A percentile compares a stretch with the other conserved stretches of the same genome.
phyloP scores from a whole-genome alignment of 2,113 vertebrate species.

The Picathartes gymnocephalus region DNA sequence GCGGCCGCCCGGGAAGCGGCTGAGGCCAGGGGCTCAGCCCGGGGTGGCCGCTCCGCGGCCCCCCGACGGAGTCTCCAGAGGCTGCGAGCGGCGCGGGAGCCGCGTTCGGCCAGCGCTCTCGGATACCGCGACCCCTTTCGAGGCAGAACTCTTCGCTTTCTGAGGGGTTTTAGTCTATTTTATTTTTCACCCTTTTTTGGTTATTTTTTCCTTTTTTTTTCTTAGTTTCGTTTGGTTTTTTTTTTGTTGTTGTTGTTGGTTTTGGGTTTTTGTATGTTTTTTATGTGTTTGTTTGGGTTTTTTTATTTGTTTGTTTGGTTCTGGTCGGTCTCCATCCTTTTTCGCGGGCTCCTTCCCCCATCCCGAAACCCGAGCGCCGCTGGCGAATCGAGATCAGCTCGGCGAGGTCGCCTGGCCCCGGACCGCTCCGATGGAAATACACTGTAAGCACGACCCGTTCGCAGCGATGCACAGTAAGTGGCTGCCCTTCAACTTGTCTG shows the following conservation, averaged over 20 bases:
- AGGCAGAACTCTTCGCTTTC: not conserved
- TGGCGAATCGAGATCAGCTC: not conserved
- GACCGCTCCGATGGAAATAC: slow-evolving; percentile 91
- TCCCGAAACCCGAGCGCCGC: not conserved
- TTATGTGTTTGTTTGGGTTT: not conserved
- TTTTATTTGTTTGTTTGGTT: not conserved
- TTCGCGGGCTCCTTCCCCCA: not conserved
- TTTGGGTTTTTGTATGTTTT: not conserved
- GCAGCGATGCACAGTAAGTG: slow-evolving; percentile 99
- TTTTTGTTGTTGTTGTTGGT: not conserved
- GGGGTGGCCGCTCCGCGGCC: not conserved
- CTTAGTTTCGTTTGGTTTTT: too few species aligned
- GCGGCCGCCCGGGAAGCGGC: not conserved
- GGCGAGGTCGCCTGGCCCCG: not conserved
- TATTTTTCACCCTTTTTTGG: not conserved
- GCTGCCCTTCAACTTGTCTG: slow-evolving; percentile 67
- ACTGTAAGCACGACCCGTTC: slow-evolving; percentile 99
- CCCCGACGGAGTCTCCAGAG: not conserved
- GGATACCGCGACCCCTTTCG: not conserved
- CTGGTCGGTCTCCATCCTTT: not conserved
- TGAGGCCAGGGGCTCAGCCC: not conserved
- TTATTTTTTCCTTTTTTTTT: not conserved
- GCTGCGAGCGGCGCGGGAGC: not conserved
- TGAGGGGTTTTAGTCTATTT: not conserved
- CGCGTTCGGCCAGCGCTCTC: not conserved